Base-by-base conservation (phyloP, 2,888 invertebrate genomes). In the Xanthia icteritia region DNA sequence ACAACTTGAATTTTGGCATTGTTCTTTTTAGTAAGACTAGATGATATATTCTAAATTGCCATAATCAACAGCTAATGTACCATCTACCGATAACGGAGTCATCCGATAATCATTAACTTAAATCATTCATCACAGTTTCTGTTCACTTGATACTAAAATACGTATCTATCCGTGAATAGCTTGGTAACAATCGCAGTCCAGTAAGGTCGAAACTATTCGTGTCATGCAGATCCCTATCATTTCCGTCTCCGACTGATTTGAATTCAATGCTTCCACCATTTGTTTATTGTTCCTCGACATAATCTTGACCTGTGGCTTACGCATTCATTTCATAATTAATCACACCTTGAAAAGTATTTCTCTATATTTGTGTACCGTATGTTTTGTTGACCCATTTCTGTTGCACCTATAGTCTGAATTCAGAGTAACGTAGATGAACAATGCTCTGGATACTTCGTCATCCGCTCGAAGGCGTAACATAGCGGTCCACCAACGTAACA, bases 401-500 rank as follows among this genome's bases (percentile, higher is more conserved):
- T 69, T 68, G 64, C 36, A 36, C n/a, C n/a, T 36, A 79, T 77
- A 61, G 72, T 67, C 77, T 42, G 72, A 75, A 83, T 85, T 76
- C 58, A 83, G 76, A 85, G 36, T 75, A 73, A 73, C 68, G 27
- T 87, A 56, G 85, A 90, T 86, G 85, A 87, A 88, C 84, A 84
- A 83, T 87, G 89, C 83, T 89, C 88, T 82, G 89, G 86, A 89
- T 90, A 86, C 85, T 84, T 83, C 86, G 86, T 88, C 89, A 88
- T 91, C 89, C 87, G 86, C 85, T 84, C 86, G 81, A 86, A 87
- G 87, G 92, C 92, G 91, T 94, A 94, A 94, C 91, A 92, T 94
- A 94, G 94, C 96, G 95, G 94, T 94, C 85, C 89, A 79, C 75
- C 89, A 90, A 94, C 94, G 95, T 95, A 95, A 95, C 93, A 92